These are phyloP conservation scores for Coptodon bakossiorum DNA, from an alignment of 2,113 vertebrate species.

Conservation along the genomic window DNA sequence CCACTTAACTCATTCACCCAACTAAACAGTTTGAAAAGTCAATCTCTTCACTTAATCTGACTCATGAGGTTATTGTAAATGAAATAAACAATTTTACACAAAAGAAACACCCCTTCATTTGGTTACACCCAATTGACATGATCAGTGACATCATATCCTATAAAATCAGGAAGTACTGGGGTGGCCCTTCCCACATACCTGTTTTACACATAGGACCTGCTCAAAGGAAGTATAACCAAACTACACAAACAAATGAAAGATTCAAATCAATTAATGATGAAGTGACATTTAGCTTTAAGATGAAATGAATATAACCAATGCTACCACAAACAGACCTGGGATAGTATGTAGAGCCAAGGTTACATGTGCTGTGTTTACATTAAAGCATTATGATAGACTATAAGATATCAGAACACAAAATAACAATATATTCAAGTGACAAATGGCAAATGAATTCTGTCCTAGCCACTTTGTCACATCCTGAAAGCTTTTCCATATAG, in stretches of 20 bases:
- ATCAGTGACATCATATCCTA: no score
- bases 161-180: no score
- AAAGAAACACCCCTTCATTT: no score
- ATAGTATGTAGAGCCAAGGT: accelerated
- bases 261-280: not conserved
- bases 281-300: not conserved
- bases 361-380: not conserved
- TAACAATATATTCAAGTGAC: not conserved
- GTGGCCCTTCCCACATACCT: no score
- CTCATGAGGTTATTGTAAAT: no score
- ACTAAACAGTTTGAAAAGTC: no score
- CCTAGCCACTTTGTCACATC: not conserved
- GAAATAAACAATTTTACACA: no score
- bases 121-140: no score
- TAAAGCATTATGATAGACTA: not conserved
- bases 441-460: not conserved
- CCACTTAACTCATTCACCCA: no score
- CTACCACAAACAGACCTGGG: not conserved
- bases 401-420: accelerated
- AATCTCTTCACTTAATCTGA: no score
- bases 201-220: no score
- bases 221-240: accelerated
- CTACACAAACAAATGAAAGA: not conserved
- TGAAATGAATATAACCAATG: accelerated
- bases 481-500: not conserved